Evolutionary conservation across 2,888 invertebrate species (phyloP), one percentile per base, ranked within the genome.

Genomic region (Tenthredo notha): DNA sequence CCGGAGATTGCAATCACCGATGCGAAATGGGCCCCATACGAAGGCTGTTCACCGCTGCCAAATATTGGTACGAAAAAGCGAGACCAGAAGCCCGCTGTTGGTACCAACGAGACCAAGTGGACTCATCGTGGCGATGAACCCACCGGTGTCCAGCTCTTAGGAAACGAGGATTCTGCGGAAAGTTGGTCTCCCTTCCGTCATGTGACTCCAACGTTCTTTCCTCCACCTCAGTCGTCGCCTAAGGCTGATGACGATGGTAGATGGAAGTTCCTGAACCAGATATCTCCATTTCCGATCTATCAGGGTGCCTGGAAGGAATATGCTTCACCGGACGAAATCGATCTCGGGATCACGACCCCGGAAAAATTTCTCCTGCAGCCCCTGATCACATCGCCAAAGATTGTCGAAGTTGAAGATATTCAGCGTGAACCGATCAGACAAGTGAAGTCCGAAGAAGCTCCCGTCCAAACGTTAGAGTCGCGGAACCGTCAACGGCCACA

Each of bases 231-330:
- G 4, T 87, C 91, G 1, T 88, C 90, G 0, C 77, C 86, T 15
- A 87, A 90, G 86, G 91, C 91, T 70, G 92, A 93, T 77, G 91
- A 91, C n/a, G 90, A 91, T 18, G 90, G 90, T 77, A 92, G 93
- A 4, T 91, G 91, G 93, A 89, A 91, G 33, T 90, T 93, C 18
- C 88, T 93, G 37, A 93, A 92, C 75, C 91, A 91, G 86, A 90
- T 93, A 12, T 90, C 92, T 6, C 92, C 93, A 33, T 93, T 93
- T 37, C 93, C 93, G 3, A 85, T 93, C 12, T 93, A 93, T 61
- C 93, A 93, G 84, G 93, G 93, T 21, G 93, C 90, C 12, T 93
- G 93, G 93, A 92, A 89, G 85, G 93, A 93, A 84, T 91, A 91
- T 72, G 91, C 93, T 1, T 92, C 93, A 29, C 91, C 92, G 43